A percentile compares a stretch with the other conserved stretches of the same genome.
These are phyloP conservation scores for Gryon sp. DNA, from an alignment of 1,140 invertebrate species.

Conservation along the genomic window DNA sequence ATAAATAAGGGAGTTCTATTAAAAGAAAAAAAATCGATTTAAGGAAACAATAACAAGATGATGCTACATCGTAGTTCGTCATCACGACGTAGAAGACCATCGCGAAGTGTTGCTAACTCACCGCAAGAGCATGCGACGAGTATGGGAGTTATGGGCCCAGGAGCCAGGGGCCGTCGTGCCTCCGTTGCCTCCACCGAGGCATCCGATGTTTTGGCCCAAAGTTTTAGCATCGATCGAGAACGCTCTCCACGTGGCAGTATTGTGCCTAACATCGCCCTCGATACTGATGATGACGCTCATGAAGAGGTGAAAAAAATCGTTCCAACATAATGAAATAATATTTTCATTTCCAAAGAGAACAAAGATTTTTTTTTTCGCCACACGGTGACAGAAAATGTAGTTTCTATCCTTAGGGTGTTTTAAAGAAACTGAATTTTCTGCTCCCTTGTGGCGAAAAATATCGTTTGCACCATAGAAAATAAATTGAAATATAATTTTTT, in stretches of 20 bases:
- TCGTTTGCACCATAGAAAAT: no score
- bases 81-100: slow-evolving; percentile 83
- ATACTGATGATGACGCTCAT: slow-evolving; percentile 67
- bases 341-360: no score
- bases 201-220: slow-evolving; percentile 66
- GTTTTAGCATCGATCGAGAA: slow-evolving; percentile 70
- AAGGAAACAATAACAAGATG: slow-evolving; percentile 46
- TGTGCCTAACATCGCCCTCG: slow-evolving; percentile 77
- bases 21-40: not conserved
- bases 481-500: no score
- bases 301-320: slow-evolving; percentile 60
- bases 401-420: no score
- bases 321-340: not conserved
- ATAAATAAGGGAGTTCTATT: no score
- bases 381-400: no score
- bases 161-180: slow-evolving; percentile 68
- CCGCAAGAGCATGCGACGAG: slow-evolving; percentile 79
- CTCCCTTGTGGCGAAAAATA: no score
- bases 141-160: slow-evolving; percentile 69
- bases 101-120: slow-evolving; percentile 83
- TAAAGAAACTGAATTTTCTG: no score
- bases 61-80: slow-evolving; percentile 85
- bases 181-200: slow-evolving; percentile 74
- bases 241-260: slow-evolving; percentile 77
- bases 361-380: no score